phyloP scores from a whole-genome alignment of 2,888 invertebrate genomes.

The Dasypolia templi region DNA sequence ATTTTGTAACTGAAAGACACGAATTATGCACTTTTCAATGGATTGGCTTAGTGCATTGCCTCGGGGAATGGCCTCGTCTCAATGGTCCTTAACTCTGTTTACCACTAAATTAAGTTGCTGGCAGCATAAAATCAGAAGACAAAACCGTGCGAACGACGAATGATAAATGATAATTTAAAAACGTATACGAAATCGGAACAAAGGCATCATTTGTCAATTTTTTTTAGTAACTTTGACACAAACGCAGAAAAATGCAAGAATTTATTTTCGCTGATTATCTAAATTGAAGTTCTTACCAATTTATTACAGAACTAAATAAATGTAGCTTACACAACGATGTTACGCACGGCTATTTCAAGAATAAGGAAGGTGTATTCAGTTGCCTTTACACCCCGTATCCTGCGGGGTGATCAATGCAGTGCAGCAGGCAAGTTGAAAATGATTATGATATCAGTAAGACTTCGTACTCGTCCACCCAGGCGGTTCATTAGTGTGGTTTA shows the following conservation, averaged over 20 bases:
- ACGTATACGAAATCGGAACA: slow-evolving; percentile 55
- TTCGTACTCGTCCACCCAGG: no score
- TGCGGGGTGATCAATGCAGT: slow-evolving; percentile 66
- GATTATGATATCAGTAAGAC: not conserved
- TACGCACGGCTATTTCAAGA: slow-evolving; percentile 73
- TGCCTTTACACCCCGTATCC: slow-evolving; percentile 67
- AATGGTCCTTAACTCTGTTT: not conserved
- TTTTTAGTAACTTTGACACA: slow-evolving; percentile 45
- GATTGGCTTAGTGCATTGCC: no score
- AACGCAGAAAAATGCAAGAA: slow-evolving; percentile 72
- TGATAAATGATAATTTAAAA: slow-evolving; percentile 31
- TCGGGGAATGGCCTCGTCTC: no score
- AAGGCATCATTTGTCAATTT: slow-evolving; percentile 58
- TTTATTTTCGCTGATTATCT: slow-evolving; percentile 80
- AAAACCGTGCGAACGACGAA: slow-evolving; percentile 29
- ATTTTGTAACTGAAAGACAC: no score
- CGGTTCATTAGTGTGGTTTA: not conserved
- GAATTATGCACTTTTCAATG: no score
- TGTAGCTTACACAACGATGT: slow-evolving; percentile 69
- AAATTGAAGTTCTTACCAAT: slow-evolving; percentile 17
- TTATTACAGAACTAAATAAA: slow-evolving; percentile 26
- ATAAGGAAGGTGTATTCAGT: slow-evolving; percentile 72
- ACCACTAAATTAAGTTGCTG: slow-evolving; percentile 51
- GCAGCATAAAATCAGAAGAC: slow-evolving; percentile 58
- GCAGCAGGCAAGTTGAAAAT: slow-evolving; percentile 70